phyloP scores from a whole-genome alignment of 2,888 invertebrate genomes.

The Papilio elwesi region DNA sequence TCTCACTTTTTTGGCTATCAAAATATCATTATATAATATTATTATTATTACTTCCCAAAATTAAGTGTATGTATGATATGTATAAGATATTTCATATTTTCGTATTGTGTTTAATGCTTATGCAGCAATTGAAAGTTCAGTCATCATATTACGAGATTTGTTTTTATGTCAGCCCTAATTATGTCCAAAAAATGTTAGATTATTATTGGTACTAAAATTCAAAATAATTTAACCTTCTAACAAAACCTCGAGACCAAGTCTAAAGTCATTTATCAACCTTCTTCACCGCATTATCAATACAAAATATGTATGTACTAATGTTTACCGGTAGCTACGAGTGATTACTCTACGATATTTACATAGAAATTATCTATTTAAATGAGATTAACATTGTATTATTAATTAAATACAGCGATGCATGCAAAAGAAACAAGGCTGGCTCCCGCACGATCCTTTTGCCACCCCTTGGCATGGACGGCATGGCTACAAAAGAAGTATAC shows the following conservation, averaged over 20 bases:
- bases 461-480: constrained; percentile 44
- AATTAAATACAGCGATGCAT: constrained; percentile 47
- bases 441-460: constrained; percentile 51
- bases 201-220: neutral
- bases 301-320: constrained; percentile 35
- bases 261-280: constrained; percentile 20
- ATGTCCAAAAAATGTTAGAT: neutral
- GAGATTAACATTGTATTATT: constrained; percentile 50
- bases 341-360: constrained; percentile 50
- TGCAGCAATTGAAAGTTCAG: no score
- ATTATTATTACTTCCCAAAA: no score
- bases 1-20: no score
- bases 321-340: constrained; percentile 48
- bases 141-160: no score
- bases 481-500: constrained; percentile 46
- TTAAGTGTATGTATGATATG: no score
- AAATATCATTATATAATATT: no score
- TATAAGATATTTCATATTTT: no score
- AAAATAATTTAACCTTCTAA: constrained; percentile 7
- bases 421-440: constrained; percentile 52
- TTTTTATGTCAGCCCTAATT: no score
- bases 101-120: no score
- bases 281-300: constrained; percentile 26
- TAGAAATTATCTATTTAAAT: constrained; percentile 51
- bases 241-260: constrained; percentile 23